phyloP scores from a whole-genome alignment of 2,113 vertebrate genomes.

The Pluvianellus socialis region DNA sequence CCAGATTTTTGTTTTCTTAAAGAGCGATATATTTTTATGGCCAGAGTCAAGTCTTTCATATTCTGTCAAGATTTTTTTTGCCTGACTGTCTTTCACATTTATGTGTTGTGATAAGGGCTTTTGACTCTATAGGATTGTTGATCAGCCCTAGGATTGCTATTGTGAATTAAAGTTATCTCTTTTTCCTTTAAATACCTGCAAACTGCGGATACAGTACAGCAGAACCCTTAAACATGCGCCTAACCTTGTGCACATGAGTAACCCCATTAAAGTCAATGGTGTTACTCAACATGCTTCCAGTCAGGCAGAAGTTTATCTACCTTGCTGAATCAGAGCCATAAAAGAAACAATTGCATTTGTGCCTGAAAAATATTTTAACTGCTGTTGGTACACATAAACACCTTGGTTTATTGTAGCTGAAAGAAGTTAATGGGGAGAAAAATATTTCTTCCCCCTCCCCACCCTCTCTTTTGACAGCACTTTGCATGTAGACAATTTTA shows the following conservation, averaged over 20 bases:
- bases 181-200: background rate
- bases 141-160: background rate
- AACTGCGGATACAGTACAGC: background rate
- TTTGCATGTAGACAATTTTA: background rate
- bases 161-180: background rate
- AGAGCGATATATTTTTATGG: background rate
- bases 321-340: conserved; percentile 16
- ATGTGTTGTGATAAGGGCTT: background rate
- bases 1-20: background rate
- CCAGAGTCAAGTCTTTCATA: background rate
- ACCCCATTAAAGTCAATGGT: background rate
- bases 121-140: background rate
- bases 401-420: background rate
- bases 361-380: conserved; percentile 29
- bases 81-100: background rate
- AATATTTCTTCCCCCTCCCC: background rate
- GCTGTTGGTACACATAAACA: conserved; percentile 8
- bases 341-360: conserved; percentile 10
- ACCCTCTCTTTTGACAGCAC: background rate
- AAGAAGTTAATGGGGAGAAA: conserved; percentile 29
- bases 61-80: background rate
- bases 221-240: background rate
- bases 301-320: background rate
- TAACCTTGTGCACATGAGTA: background rate
- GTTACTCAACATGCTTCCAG: background rate